Conservation (phyloP, 2,113 vertebrate species). For the Ciconia maguari region DNA sequence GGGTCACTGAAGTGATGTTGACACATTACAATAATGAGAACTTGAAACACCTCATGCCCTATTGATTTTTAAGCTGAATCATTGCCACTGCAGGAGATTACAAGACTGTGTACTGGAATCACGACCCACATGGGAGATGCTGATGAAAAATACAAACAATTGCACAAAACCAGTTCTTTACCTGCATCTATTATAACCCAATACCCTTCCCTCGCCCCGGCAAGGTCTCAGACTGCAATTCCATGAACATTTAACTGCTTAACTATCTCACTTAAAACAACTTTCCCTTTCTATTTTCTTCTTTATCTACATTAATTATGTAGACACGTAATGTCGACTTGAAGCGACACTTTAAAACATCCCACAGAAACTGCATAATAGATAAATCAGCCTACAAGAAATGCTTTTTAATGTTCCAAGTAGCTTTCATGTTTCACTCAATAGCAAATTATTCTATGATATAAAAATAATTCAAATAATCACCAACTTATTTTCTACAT, state of each 20-base stretch:
- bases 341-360: not conserved
- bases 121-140: constrained; percentile 61
- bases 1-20: constrained; percentile 79
- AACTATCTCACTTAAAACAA: not conserved
- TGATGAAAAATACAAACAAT: constrained; percentile 73
- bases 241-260: not conserved
- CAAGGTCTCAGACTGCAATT: not conserved
- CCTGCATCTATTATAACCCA: constrained; percentile 44
- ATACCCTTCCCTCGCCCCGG: not conserved
- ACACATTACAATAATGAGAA: constrained; percentile 85
- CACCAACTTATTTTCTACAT: constrained; percentile 31
- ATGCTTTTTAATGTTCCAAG: constrained; percentile 41
- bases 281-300: not conserved
- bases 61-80: constrained; percentile 82
- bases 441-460: constrained; percentile 46
- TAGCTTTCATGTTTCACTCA: constrained; percentile 23
- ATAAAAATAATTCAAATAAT: constrained; percentile 56
- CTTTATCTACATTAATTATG: constrained; percentile 13
- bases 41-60: constrained; percentile 81
- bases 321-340: not conserved
- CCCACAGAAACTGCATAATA: constrained; percentile 21
- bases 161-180: constrained; percentile 64
- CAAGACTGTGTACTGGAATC: constrained; percentile 69
- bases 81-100: constrained; percentile 78
- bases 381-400: constrained; percentile 22